These are phyloP conservation scores for Drosophila algonquin DNA, from an alignment of 2,888 invertebrate genomes.

Conservation along the genomic window DNA sequence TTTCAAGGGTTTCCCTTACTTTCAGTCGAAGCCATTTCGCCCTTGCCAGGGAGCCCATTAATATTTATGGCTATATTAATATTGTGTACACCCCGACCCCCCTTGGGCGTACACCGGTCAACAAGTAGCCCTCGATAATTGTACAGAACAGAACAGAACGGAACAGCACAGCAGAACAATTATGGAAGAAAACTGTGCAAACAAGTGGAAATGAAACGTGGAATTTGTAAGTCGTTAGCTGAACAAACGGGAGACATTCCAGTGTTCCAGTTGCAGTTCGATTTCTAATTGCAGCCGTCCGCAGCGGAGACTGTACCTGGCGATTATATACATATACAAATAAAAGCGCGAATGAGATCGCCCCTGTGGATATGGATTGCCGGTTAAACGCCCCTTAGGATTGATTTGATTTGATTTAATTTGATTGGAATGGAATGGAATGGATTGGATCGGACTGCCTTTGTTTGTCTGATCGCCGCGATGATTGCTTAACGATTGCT, in stretches of 20 bases:
- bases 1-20: too few relatives aligned
- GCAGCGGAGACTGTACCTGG: background rate
- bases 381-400: slow-evolving; percentile 1
- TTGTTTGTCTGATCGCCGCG: slow-evolving; percentile 13
- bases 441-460: too few relatives aligned
- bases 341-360: too few relatives aligned
- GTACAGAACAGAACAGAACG: background rate
- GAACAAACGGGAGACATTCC: slow-evolving; percentile 41
- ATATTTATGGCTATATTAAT: background rate
- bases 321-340: background rate
- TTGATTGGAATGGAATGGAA: too few relatives aligned
- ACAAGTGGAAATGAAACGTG: slow-evolving; percentile 21
- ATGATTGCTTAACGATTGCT: slow-evolving; percentile 22
- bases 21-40: background rate
- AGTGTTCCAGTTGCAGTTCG: background rate
- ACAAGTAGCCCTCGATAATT: slow-evolving; percentile 30
- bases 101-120: slow-evolving; percentile 24
- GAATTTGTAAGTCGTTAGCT: slow-evolving; percentile 25
- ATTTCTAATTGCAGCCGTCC: background rate
- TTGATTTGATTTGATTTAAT: too few relatives aligned
- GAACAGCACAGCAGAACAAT: slow-evolving; percentile 9
- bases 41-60: background rate
- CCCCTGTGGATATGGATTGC: background rate
- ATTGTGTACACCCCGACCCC: slow-evolving; percentile 14
- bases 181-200: slow-evolving; percentile 36